phyloP scores from a whole-genome alignment of 2,113 vertebrate genomes.

The Actinemys pallida region DNA sequence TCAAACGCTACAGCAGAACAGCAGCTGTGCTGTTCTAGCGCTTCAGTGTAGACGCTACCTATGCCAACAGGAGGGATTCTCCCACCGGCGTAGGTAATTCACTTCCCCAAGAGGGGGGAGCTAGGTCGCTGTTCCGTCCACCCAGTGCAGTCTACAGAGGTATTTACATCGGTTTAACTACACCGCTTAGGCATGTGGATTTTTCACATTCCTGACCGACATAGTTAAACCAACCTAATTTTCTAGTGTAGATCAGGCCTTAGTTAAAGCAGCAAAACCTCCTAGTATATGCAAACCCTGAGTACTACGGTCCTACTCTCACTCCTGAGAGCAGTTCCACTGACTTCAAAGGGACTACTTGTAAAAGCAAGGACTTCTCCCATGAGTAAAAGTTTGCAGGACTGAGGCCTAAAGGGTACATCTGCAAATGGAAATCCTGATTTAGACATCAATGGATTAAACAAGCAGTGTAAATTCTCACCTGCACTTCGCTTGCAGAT shows the following conservation, averaged over 20 bases:
- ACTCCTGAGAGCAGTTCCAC: background rate
- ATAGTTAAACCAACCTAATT: background rate
- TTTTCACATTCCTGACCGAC: no score
- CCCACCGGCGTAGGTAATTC: no score
- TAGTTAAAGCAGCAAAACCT: background rate
- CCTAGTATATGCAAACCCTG: background rate
- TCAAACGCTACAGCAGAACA: no score
- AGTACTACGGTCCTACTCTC: background rate
- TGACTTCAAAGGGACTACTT: background rate
- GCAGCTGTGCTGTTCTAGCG: no score
- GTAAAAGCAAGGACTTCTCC: background rate
- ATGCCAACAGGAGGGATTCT: no score
- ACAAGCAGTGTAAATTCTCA: background rate
- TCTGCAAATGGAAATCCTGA: background rate
- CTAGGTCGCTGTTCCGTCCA: background rate
- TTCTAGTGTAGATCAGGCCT: background rate
- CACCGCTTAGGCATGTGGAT: no score
- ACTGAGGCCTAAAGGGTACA: background rate
- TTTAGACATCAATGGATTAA: background rate
- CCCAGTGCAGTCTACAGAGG: background rate
- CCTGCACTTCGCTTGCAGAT: constrained; percentile 12
- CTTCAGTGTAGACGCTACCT: no score
- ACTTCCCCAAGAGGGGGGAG: background rate
- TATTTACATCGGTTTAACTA: background rate
- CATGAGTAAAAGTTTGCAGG: background rate